Evolutionary conservation across 1,140 invertebrate genomes (phyloP), one percentile per base, ranked within the genome.

Genomic region (Ceratoteleas bidentatus): DNA sequence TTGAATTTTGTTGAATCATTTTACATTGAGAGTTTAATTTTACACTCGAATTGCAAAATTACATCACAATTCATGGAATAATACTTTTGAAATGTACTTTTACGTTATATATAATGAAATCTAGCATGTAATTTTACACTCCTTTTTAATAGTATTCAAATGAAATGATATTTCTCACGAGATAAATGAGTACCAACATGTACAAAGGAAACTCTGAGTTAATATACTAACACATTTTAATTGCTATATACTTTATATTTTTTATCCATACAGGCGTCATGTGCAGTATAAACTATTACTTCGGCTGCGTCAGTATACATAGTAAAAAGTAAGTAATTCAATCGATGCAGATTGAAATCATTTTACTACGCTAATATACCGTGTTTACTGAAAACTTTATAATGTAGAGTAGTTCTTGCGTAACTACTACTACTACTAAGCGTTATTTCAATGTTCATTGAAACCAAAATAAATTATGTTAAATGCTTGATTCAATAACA

Each of bases 391-490:
- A 34, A 49, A 57, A 57, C 4, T 68, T 45, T 57, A 9, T 68
- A 58, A 68, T 69, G 54, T 58, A 57, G 52, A 47, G 56, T 57
- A 54, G 32, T 68, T 57, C 33, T 69, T 69, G 65, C 65, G 58
- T 69, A 69, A 69, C 54, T n/a, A n/a, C n/a, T n/a, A n/a, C n/a
- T n/a, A n/a, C n/a, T n/a, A n/a, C n/a, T 57, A 6, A 69, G 10
- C 14, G 36, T 49, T 68, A 36, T 47, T 68, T 68, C 65, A 69
- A 69, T 69, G 53, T 50, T 58, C 34, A 58, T 52, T 69, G 65
- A 69, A 69, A 69, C 54, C 34, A 50, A 69, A 69, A 69, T 69
- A 58, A 57, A 69, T 57, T 69, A 69, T 69, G 65, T 50, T 69
- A 69, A 69, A 69, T 69, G 24, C 32, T 45, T 11, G 53, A 57